Base-by-base conservation (phyloP, 2,888 invertebrate genomes). In the Maniola hyperantus region DNA sequence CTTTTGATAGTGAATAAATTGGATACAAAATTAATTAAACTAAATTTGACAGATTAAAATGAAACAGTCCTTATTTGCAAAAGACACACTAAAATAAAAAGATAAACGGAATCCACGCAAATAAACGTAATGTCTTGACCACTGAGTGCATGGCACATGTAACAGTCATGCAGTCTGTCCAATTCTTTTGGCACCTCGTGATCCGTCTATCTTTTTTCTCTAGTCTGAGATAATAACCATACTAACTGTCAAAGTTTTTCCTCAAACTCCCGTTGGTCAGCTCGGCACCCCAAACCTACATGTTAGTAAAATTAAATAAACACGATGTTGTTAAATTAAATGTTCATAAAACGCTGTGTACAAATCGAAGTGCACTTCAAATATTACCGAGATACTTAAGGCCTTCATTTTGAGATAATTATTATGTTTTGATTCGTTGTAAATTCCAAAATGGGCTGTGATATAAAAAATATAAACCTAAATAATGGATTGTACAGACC, bases 361-460 rank as follows among this genome's bases (percentile, higher is more conserved):
- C 92, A 91, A 92, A 92, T 88, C 77, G 85, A 92, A 92, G 91
- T 92, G 91, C 92, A 92, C 92, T 92, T 92, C 90, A 85, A 59
- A 82, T 83, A 82, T 82, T 79, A 85, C 84, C 83, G 83, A 78
- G 57, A 81, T 83, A 86, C 82, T 84, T 87, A 87, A 71, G 83
- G 88, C 87, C 89, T 89, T 89, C 83, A 83, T 88, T 90, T 83
- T 85, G 76, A 57, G 13, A 39, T 57, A 87, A 88, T 89, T 85
- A 88, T 83, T 84, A 83, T 86, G 84, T 88, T 90, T 87, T 88
- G 89, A 62, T 90, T 85, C 90, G 90, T 91, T 91, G 88, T 91
- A 95, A 95, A 95, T 95, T 95, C 95, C 95, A 95, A 95, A 71
- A 94, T 94, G 95, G 95, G 95, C 95, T 95, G 95, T 95, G 95